phyloP scores from a whole-genome alignment of 2,797 vertebrate species.

The Anomalospiza imberbis region DNA sequence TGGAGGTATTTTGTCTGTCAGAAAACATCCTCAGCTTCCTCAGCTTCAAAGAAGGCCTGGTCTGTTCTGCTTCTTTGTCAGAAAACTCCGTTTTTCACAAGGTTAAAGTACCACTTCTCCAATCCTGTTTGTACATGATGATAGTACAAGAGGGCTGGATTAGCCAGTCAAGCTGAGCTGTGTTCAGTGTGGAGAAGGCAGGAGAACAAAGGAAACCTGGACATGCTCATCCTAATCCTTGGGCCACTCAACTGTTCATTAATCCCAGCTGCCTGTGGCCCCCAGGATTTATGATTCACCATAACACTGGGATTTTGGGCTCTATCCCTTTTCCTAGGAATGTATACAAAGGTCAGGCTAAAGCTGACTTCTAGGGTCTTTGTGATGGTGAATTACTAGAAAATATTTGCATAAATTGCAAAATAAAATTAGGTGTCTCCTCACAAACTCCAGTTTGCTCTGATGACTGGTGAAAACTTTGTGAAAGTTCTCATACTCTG shows the following conservation, averaged over 20 bases:
- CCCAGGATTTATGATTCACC: conserved; percentile 26
- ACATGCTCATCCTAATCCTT: background rate
- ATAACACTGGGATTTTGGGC: background rate
- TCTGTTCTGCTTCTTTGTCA: background rate
- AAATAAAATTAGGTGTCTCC: background rate
- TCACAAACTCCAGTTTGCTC: background rate
- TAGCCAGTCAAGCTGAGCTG: background rate
- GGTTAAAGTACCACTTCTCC: background rate
- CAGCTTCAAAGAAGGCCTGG: background rate
- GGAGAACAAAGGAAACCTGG: background rate
- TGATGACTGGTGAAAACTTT: background rate
- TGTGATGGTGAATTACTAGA: background rate
- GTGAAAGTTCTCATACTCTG: background rate
- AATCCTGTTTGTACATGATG: background rate
- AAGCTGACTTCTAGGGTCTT: background rate
- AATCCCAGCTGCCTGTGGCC: background rate
- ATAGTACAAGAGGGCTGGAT: background rate
- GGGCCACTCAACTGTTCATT: background rate
- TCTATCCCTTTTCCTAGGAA: background rate
- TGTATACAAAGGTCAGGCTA: background rate
- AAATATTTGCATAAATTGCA: background rate
- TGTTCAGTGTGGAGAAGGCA: background rate
- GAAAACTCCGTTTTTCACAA: background rate
- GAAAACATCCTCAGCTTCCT: conserved; percentile 5
- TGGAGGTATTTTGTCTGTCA: conserved; percentile 33